phyloP scores from a whole-genome alignment of 2,113 vertebrate species.

The Plotosus lineatus region DNA sequence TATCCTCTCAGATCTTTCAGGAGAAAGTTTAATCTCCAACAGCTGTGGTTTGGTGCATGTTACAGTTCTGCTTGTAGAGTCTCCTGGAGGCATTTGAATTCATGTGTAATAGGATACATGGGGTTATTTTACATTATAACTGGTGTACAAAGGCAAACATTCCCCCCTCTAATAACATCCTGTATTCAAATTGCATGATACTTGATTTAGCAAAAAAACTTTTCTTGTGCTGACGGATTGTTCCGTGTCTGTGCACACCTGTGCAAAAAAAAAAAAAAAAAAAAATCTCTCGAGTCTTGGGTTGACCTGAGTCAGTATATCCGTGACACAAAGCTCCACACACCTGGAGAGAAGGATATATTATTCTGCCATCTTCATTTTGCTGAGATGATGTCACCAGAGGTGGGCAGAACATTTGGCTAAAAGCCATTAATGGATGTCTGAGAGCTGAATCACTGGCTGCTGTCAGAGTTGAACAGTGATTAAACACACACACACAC shows the following conservation, averaged over 20 bases:
- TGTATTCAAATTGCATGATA: not conserved
- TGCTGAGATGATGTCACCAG: not conserved
- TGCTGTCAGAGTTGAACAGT: not conserved
- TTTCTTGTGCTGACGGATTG: not conserved
- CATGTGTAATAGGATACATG: not conserved
- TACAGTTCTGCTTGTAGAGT: not conserved
- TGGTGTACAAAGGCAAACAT: too few relatives aligned
- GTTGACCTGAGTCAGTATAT: not conserved
- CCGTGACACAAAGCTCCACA: not conserved
- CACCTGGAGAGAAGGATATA: not conserved
- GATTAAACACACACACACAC: conserved; percentile 6
- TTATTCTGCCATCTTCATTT: not conserved
- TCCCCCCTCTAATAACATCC: too few relatives aligned
- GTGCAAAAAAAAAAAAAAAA: too few relatives aligned
- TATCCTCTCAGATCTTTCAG: not conserved
- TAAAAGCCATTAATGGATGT: conserved; percentile 26
- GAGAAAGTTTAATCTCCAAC: not conserved
- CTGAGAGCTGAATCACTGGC: not conserved
- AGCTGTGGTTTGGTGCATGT: not conserved
- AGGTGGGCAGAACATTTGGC: not conserved
- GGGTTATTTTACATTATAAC: too few relatives aligned
- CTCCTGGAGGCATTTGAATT: not conserved
- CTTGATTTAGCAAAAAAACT: not conserved
- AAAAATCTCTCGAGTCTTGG: not conserved
- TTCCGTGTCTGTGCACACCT: not conserved